phyloP scores from a whole-genome alignment of 2,797 vertebrate species.

The Champsocephalus esox region DNA sequence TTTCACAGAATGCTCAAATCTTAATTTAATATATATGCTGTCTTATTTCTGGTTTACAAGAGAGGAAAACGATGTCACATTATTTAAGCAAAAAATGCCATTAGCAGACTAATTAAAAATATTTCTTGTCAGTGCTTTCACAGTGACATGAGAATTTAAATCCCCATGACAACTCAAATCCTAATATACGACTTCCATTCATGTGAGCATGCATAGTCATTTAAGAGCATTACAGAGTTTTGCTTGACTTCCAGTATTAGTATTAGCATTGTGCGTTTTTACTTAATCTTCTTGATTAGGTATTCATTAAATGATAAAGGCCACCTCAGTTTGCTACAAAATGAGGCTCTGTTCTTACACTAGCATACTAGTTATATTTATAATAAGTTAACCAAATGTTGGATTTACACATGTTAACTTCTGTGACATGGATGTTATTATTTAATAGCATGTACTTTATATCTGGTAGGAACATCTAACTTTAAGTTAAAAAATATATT shows the following conservation, averaged over 20 bases:
- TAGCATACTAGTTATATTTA: conserved; percentile 10
- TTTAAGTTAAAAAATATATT: background rate
- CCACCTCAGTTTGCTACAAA: conserved; percentile 18
- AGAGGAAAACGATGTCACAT: conserved; percentile 29
- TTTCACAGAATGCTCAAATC: conserved; percentile 48
- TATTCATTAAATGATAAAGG: conserved; percentile 47
- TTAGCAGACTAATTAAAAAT: conserved; percentile 46
- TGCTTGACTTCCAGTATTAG: conserved; percentile 39
- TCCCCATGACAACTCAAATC: conserved; percentile 50
- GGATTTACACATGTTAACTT: conserved; percentile 1
- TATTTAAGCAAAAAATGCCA: conserved; percentile 53
- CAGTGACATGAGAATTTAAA: conserved; percentile 46
- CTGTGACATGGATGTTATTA: background rate
- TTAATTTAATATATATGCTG: conserved; percentile 53
- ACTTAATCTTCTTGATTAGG: conserved; percentile 33
- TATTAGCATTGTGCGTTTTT: conserved; percentile 41
- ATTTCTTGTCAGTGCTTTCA: conserved; percentile 59
- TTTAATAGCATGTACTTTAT: background rate
- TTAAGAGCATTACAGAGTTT: conserved; percentile 57
- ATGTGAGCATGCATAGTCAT: conserved; percentile 28
- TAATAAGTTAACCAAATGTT: conserved; percentile 7
- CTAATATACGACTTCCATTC: conserved; percentile 46
- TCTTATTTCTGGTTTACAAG: conserved; percentile 44
- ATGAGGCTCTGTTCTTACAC: background rate
- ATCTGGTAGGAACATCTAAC: background rate